Conservation (phyloP, 2,888 invertebrate genomes). For the Melipona beecheii region DNA sequence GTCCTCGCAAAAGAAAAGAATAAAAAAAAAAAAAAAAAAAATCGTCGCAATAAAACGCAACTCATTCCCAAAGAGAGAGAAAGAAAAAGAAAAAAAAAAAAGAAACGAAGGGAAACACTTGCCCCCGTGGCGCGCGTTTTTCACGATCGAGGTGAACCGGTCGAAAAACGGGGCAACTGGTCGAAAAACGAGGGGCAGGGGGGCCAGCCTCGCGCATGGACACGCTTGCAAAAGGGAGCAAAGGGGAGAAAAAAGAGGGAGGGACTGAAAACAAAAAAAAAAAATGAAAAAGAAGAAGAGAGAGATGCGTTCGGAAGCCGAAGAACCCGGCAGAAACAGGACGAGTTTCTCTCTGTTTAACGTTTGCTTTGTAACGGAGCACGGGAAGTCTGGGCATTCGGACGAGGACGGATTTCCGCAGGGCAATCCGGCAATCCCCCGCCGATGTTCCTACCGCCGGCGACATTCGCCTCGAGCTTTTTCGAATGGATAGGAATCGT, state of each 20-base stretch:
- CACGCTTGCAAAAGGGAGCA: not conserved
- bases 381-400: slow-evolving; percentile 62
- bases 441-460: slow-evolving; percentile 1
- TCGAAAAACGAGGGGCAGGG: slow-evolving; percentile 9
- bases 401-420: slow-evolving; percentile 61
- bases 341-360: slow-evolving; percentile 59
- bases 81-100: no score
- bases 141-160: slow-evolving; percentile 45
- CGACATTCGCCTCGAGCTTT: slow-evolving; percentile 49
- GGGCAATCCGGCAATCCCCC: slow-evolving; percentile 59
- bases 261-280: no score
- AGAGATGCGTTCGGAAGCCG: slow-evolving; percentile 33
- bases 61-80: no score
- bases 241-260: not conserved
- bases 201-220: not conserved
- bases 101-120: slow-evolving; percentile 20
- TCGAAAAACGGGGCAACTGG: slow-evolving; percentile 21
- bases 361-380: slow-evolving; percentile 65
- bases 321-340: slow-evolving; percentile 20
- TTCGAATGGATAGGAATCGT: slow-evolving; percentile 64
- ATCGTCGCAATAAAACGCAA: no score
- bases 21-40: no score
- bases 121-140: slow-evolving; percentile 28
- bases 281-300: no score
- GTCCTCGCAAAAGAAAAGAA: not conserved